Evolutionary conservation across 2,888 invertebrate species (phyloP), one percentile per base, ranked within the genome.

Genomic region (Caenorhabditis sp.): DNA sequence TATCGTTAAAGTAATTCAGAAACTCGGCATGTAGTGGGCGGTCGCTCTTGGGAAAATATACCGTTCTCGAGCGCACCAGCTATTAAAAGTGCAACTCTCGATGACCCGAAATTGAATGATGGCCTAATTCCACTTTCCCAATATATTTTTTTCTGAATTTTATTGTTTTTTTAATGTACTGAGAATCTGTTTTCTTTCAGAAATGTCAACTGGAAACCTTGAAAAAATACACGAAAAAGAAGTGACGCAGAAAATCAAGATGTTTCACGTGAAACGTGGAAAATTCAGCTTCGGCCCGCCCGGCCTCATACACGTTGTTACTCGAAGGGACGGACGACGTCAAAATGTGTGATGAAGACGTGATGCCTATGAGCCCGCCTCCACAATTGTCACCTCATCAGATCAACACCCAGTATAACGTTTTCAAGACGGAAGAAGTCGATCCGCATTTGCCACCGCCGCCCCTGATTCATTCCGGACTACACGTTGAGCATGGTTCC

Each of bases 241-340:
- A 24, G n/a, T 68, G 38, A 41, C 76, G 76, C 61, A 59, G 28
- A 68, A 69, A 61, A 58, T 38, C 3, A n/a, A 19, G 49, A 24
- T 6, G 10, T 58, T 76, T 59, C 49, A 61, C 76, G 76, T 76
- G 69, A 68, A 68, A 76, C 76, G 76, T 76, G 76, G 76, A 59
- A 49, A 16, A 2, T 47, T n/a, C 31, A 7, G 12, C 28, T 49
- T 26, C 49, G 68, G 28, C 47, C 58, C 44, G 49, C 49, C 49
- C 59, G 49, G 51, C 35, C 59, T 58, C 26, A 59, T 61, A 51
- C 76, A 76, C 76, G 76, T 38, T n/a, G 38, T 68, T 59, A 74
- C 24, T 74, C 56, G 19, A 19, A 14, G 24, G 19, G 28, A 28
- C 26, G 38, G n/a, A 24, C 63, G 49, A 73, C 73, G 74, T 54